These are phyloP conservation scores for Talpa occidentalis DNA, from an alignment of 2,113 vertebrate genomes.

Conservation along the genomic window DNA sequence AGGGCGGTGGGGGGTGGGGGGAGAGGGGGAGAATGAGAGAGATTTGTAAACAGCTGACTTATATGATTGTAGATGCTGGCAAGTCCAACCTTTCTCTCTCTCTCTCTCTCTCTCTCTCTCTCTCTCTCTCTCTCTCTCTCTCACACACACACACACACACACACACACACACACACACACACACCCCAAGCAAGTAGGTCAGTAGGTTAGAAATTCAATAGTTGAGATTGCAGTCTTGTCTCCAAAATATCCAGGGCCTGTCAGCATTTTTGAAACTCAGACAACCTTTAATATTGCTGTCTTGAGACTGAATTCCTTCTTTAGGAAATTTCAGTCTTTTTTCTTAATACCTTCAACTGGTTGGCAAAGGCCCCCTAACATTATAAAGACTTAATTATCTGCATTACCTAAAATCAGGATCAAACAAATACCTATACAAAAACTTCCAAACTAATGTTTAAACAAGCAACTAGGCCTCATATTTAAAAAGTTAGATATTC, in stretches of 20 bases:
- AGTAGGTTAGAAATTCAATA: not conserved
- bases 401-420: not conserved
- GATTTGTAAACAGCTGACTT: not conserved
- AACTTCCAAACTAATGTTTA: not conserved
- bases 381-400: not conserved
- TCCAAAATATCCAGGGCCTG: not conserved
- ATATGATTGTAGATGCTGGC: not conserved
- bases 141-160: no score
- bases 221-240: not conserved
- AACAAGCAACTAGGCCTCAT: not conserved
- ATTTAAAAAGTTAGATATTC: not conserved
- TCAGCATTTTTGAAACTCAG: not conserved
- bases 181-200: no score
- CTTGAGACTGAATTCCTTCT: not conserved
- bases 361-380: not conserved
- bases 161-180: no score
- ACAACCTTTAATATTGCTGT: not conserved
- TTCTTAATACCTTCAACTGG: not conserved
- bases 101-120: no score
- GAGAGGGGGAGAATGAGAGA: not conserved
- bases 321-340: not conserved
- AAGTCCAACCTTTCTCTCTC: not conserved
- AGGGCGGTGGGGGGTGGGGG: no score
- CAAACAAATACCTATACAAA: not conserved
- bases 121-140: no score